phyloP scores from a whole-genome alignment of 2,888 invertebrate species.

The Aspidiotus rigidus region DNA sequence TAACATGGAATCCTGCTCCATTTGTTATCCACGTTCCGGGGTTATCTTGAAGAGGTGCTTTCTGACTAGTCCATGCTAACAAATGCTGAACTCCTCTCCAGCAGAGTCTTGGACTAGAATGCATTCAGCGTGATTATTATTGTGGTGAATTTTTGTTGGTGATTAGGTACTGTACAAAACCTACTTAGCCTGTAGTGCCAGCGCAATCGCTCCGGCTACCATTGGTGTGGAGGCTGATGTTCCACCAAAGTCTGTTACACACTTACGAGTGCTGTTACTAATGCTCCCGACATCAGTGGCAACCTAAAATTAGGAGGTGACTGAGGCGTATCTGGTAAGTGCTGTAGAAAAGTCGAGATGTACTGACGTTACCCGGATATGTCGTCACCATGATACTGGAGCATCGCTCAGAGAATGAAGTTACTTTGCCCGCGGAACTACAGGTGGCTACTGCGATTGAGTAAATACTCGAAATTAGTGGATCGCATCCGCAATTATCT shows the following conservation, averaged over 20 bases:
- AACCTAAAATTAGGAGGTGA: conserved; percentile 51
- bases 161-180: conserved; percentile 39
- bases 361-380: conserved; percentile 59
- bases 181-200: conserved; percentile 80
- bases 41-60: conserved; percentile 52
- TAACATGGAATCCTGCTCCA: conserved; percentile 69
- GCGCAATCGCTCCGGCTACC: conserved; percentile 82
- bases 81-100: conserved; percentile 90
- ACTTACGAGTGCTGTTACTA: conserved; percentile 61
- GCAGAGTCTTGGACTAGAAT: conserved; percentile 60
- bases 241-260: conserved; percentile 63
- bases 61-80: conserved; percentile 74
- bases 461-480: conserved; percentile 72
- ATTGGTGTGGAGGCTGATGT: conserved; percentile 89
- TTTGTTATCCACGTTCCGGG: conserved; percentile 64
- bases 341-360: not conserved
- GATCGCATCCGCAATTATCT: conserved; percentile 89
- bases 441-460: conserved; percentile 82
- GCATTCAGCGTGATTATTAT: too few species aligned
- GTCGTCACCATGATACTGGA: conserved; percentile 79
- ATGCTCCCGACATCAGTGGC: conserved; percentile 71
- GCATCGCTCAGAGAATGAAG: conserved; percentile 87
- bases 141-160: too few species aligned
- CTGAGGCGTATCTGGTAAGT: not conserved
- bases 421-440: conserved; percentile 61